Evolutionary conservation across 1,140 invertebrate genomes (phyloP).

Genomic region (Drosophila oshimai): DNA sequence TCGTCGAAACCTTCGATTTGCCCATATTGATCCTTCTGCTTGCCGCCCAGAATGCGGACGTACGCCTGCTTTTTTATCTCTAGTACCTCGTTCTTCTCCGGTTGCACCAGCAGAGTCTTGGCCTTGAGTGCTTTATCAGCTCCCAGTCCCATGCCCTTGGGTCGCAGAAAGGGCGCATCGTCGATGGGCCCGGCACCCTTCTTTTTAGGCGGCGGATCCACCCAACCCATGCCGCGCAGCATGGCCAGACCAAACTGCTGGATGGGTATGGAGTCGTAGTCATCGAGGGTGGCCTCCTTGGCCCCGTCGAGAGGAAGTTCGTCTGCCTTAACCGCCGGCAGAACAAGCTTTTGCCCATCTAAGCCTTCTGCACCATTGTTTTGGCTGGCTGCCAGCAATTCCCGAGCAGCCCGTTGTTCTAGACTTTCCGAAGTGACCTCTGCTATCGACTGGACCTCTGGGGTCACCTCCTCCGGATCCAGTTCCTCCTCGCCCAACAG

Average conservation of each 20-base stretch:
- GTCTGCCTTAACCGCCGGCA: constrained; percentile 83
- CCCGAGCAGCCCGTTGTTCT: constrained; percentile 84
- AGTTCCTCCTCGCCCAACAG: constrained; percentile 67
- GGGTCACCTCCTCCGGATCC: constrained; percentile 24
- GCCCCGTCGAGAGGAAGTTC: constrained; percentile 84
- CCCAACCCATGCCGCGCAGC: constrained; percentile 97
- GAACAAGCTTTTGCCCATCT: constrained; percentile 82
- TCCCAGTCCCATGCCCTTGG: constrained; percentile 95
- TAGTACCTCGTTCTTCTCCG: constrained; percentile 85
- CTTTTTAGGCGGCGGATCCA: constrained; percentile 84
- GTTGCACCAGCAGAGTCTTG: constrained; percentile 77
- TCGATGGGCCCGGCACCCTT: constrained; percentile 87
- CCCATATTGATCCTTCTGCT: constrained; percentile 90
- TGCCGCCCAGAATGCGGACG: constrained; percentile 89
- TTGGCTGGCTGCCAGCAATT: constrained; percentile 71
- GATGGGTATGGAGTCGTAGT: constrained; percentile 96
- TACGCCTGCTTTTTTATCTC: constrained; percentile 87
- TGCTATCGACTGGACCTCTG: constrained; percentile 40
- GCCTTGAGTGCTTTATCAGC: constrained; percentile 88
- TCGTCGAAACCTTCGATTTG: constrained; percentile 94
- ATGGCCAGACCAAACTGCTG: constrained; percentile 95
- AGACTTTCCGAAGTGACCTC: constrained; percentile 80
- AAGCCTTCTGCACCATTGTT: constrained; percentile 76
- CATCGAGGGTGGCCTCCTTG: constrained; percentile 89
- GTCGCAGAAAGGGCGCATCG: constrained; percentile 84